Conservation (phyloP, 1,140 invertebrate species). For the Drosophila ambigua region DNA sequence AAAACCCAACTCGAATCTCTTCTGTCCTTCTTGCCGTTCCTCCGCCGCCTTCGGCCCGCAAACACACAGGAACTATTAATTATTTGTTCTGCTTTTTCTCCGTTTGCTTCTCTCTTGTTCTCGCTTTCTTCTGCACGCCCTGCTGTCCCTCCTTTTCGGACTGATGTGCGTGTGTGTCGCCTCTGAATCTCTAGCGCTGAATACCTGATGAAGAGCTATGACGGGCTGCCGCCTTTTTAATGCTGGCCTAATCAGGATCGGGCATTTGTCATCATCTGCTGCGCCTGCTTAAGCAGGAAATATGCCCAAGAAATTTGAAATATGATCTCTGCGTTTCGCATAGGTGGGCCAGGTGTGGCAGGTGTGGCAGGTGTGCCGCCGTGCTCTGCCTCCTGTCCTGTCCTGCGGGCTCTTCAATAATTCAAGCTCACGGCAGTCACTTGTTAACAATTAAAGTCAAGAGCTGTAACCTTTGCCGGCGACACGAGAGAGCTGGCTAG, state of each 20-base stretch:
- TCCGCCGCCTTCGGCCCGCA: conserved; percentile 2
- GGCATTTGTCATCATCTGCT: conserved; percentile 44
- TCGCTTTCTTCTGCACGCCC: conserved; percentile 15
- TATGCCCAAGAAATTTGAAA: conserved; percentile 54
- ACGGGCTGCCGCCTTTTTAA: conserved; percentile 11
- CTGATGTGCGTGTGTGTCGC: conserved; percentile 17
- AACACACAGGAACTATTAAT: conserved; percentile 67
- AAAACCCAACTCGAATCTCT: not conserved
- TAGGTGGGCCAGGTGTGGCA: conserved; percentile 37
- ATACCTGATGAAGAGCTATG: conserved; percentile 45
- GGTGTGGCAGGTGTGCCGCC: too few relatives aligned
- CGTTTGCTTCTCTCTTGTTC: conserved; percentile 24
- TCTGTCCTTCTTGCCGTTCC: conserved; percentile 13
- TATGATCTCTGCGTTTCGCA: conserved; percentile 63
- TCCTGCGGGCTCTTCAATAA: conserved; percentile 56
- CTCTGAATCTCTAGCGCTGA: conserved; percentile 16
- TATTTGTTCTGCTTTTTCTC: conserved; percentile 65
- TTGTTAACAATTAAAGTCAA: conserved; percentile 82
- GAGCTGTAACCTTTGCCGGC: conserved; percentile 70
- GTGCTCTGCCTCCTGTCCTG: conserved; percentile 14
- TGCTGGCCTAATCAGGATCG: conserved; percentile 35
- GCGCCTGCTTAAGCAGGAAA: conserved; percentile 36
- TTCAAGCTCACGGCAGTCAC: conserved; percentile 69
- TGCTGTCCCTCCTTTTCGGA: not conserved
- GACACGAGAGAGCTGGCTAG: conserved; percentile 16